These are phyloP conservation scores for Drosophila atroscutellata DNA, from an alignment of 2,888 invertebrate genomes.

Conservation along the genomic window DNA sequence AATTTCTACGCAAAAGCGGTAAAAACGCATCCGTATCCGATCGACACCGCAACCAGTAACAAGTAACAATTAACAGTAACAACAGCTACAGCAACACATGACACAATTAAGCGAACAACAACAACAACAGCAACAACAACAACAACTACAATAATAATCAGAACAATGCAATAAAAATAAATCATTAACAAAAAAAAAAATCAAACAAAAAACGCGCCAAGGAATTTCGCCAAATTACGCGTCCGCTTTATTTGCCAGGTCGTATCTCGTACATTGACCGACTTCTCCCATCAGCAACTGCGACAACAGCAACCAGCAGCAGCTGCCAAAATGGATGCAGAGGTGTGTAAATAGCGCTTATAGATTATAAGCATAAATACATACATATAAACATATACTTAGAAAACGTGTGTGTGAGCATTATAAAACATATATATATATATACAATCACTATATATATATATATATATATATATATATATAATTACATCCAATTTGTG, in stretches of 20 bases:
- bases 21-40: conserved; percentile 28
- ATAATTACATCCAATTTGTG: background rate
- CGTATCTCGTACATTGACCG: conserved; percentile 58
- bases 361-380: background rate
- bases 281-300: conserved; percentile 38
- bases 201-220: conserved; percentile 53
- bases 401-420: background rate
- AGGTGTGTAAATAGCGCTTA: conserved; percentile 63
- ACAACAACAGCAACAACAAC: conserved; percentile 5
- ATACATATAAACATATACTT: background rate
- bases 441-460: background rate
- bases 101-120: conserved; percentile 25
- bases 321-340: conserved; percentile 65
- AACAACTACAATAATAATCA: background rate
- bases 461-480: no score
- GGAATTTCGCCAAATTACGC: conserved; percentile 54
- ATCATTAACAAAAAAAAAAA: conserved; percentile 65
- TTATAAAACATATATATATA: background rate
- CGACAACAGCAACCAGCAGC: conserved; percentile 21
- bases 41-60: conserved; percentile 2
- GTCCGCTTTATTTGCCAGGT: conserved; percentile 39
- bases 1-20: conserved; percentile 9
- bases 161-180: conserved; percentile 57
- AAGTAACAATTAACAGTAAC: background rate
- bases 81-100: conserved; percentile 15